phyloP scores from a whole-genome alignment of 2,113 vertebrate species.

The Heterochromis multidens region DNA sequence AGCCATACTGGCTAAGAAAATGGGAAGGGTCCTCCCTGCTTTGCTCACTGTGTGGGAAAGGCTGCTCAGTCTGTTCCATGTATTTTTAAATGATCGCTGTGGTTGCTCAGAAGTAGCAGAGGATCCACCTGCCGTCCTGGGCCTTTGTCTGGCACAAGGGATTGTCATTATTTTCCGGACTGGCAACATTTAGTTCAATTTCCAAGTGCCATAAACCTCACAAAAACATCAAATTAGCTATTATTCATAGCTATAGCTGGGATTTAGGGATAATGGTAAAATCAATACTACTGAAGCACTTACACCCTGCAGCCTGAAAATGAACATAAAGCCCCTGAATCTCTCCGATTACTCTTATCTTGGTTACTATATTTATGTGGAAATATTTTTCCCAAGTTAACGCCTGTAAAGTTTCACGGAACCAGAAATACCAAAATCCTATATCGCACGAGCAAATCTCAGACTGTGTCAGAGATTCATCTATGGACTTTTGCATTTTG shows the following conservation, averaged over 20 bases:
- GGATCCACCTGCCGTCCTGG: slow-evolving; percentile 60
- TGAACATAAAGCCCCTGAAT: neutral
- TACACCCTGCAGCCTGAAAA: slow-evolving; percentile 18
- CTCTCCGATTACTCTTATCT: neutral
- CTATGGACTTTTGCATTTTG: neutral
- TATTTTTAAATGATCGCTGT: neutral
- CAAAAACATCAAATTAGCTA: neutral
- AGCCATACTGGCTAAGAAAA: neutral
- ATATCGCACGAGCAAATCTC: neutral
- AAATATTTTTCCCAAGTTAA: neutral
- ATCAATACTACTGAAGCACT: slow-evolving; percentile 37
- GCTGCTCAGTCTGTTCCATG: neutral
- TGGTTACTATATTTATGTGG: neutral
- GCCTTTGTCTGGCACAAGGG: slow-evolving; percentile 52
- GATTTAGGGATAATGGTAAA: slow-evolving; percentile 19
- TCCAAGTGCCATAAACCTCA: neutral
- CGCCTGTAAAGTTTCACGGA: neutral
- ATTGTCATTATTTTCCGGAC: neutral
- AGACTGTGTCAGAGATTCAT: neutral
- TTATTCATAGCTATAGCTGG: neutral
- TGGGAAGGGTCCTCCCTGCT: neutral
- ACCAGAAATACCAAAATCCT: neutral
- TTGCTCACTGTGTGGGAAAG: neutral
- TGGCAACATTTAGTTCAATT: neutral
- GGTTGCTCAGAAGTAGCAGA: slow-evolving; percentile 25